phyloP scores from a whole-genome alignment of 64 coral and sea anemone genomes.

The Dendronephthya gigantea region DNA sequence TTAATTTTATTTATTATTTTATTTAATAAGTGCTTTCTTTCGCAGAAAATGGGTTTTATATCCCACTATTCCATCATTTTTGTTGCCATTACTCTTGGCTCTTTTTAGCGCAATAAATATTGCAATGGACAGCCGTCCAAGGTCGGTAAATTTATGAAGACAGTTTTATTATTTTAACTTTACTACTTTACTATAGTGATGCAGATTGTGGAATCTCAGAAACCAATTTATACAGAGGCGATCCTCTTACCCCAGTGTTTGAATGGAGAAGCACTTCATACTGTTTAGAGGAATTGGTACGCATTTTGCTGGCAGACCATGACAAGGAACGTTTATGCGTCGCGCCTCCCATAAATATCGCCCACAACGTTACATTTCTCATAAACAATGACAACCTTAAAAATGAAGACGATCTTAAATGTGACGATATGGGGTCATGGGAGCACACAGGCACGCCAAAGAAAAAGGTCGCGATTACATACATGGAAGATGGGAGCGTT shows the following conservation, averaged over 20 bases:
- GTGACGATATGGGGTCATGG: constrained; percentile 26
- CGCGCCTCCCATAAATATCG: neutral
- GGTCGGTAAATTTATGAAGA: no score
- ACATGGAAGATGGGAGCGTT: neutral
- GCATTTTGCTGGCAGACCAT: neutral
- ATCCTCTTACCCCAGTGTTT: neutral
- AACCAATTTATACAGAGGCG: neutral
- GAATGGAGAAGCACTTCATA: neutral
- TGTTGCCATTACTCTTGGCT: no score
- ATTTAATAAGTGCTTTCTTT: no score
- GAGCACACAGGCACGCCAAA: constrained; percentile 20
- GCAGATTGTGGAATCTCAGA: neutral
- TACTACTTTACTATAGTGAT: no score
- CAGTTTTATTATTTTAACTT: no score
- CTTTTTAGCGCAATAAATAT: no score
- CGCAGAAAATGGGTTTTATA: no score
- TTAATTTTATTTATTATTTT: no score
- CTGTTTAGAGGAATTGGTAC: neutral
- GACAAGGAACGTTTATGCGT: neutral
- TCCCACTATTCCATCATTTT: no score
- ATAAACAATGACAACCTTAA: neutral
- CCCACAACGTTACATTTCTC: constrained; percentile 7
- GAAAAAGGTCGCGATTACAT: neutral
- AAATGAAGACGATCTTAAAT: neutral
- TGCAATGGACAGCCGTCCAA: no score